Base-by-base conservation (phyloP, 1,140 invertebrate genomes). In the Dreissena polymorpha region DNA sequence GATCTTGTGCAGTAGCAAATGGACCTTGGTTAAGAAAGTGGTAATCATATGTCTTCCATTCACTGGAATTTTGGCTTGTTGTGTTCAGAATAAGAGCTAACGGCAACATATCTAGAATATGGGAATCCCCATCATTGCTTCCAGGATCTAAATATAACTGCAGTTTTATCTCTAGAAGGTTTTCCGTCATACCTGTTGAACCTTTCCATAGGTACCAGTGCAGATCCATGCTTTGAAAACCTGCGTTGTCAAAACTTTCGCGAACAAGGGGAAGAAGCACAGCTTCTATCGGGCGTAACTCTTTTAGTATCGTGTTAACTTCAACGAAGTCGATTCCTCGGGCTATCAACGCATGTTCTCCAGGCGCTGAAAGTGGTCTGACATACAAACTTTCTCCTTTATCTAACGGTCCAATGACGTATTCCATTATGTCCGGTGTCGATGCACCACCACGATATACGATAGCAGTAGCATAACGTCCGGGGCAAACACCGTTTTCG, bases 381-480 rank as follows among this genome's bases (percentile, higher is more conserved):
- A 80, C 39, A 0, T 6, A 55, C 25, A 64, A 50, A 49, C 60
- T 39, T 10, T 60, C 49, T 23, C 14, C 55, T 7, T 65, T 83
- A 25, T 79, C 85, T 7, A 90, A 55, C 0, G 88, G 87, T 21
- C 86, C 87, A 13, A 90, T 85, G 21, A 84, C 84, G 67, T 90
- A 91, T 67, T 90, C 88, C 81, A 89, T 88, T 2, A 88, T 79
- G 3, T 83, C 75, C 16, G 88, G 86, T 21, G 80, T 85, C 13
- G 51, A 12, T 39, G 60, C 72, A 23, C 88, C 86, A 10, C 89
- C 90, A n/a, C 87, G 84, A 50, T 87, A 83, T 1, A 91, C 75
- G 16, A 87, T 68, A 18, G 87, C 89, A 16, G 80, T 83, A 10
- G 89, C 89, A 27, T 86, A 69, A 65, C 76, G 68, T 27, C 76